A percentile compares a stretch with the other conserved stretches of the same genome.
phyloP scores from a whole-genome alignment of 1,140 invertebrate species.

The Drosophila ohnishii region DNA sequence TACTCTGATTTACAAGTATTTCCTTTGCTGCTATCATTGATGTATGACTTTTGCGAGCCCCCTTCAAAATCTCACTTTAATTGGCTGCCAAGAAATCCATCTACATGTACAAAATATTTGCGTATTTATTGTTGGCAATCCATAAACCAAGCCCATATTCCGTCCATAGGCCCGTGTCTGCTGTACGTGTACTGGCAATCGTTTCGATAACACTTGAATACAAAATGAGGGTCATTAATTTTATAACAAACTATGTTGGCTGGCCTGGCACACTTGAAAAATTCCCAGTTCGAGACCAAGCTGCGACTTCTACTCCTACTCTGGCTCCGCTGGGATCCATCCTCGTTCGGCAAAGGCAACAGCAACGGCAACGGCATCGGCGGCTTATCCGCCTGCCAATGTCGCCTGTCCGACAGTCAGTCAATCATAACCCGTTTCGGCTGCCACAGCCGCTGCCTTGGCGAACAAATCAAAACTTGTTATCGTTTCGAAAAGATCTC shows the following conservation, averaged over 20 bases:
- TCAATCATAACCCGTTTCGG: slow-evolving; percentile 80
- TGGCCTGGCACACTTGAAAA: slow-evolving; percentile 50
- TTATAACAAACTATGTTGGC: slow-evolving; percentile 74
- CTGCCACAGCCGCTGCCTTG: slow-evolving; percentile 44
- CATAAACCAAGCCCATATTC: slow-evolving; percentile 69
- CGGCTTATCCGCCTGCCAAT: slow-evolving; percentile 69
- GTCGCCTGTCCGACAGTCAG: slow-evolving; percentile 63
- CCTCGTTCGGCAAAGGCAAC: slow-evolving; percentile 1
- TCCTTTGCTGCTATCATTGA: not conserved
- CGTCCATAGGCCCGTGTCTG: slow-evolving; percentile 51
- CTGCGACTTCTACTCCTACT: slow-evolving; percentile 10
- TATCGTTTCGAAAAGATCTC: slow-evolving; percentile 75
- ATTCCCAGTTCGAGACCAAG: slow-evolving; percentile 18
- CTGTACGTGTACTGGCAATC: slow-evolving; percentile 73
- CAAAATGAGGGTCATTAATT: slow-evolving; percentile 82
- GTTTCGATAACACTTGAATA: slow-evolving; percentile 82
- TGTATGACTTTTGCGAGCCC: slow-evolving; percentile 30
- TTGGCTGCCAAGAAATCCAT: slow-evolving; percentile 59
- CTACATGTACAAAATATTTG: slow-evolving; percentile 51
- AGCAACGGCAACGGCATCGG: not conserved
- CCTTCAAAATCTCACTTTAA: slow-evolving; percentile 63
- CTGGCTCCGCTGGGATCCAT: slow-evolving; percentile 12
- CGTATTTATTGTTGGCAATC: slow-evolving; percentile 55
- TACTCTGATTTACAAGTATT: not conserved
- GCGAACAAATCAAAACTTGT: slow-evolving; percentile 78